phyloP scores from a whole-genome alignment of 2,113 vertebrate genomes.

The Uria aalge region DNA sequence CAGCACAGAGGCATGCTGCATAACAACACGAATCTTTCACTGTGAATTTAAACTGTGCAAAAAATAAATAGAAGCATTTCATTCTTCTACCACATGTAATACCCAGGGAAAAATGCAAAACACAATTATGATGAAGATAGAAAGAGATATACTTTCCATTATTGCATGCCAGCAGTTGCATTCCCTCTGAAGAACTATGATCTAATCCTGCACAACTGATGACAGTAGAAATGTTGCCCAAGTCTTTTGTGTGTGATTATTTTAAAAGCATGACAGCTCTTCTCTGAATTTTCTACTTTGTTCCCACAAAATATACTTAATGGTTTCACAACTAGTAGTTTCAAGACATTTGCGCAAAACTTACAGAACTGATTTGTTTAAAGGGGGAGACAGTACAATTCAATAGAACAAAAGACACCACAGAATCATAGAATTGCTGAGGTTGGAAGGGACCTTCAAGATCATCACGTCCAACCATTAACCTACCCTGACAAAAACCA shows the following conservation, averaged over 20 bases:
- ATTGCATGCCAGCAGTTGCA: not conserved
- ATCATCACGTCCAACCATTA: too few species aligned
- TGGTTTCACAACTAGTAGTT: not conserved
- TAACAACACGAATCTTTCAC: accelerated
- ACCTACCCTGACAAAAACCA: too few species aligned
- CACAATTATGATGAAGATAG: accelerated
- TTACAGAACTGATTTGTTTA: not conserved
- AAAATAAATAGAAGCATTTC: not conserved
- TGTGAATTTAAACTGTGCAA: not conserved
- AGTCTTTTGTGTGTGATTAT: not conserved
- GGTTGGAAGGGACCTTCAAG: too few species aligned
- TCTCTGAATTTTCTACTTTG: not conserved
- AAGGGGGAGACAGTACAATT: not conserved
- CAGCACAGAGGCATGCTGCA: not conserved
- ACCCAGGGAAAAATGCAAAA: not conserved
- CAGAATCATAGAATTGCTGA: too few species aligned
- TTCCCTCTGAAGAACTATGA: not conserved
- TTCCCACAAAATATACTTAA: not conserved
- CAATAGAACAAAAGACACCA: not conserved
- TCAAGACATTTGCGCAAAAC: not conserved
- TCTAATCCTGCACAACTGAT: not conserved
- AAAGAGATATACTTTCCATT: not conserved
- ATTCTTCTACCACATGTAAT: not conserved
- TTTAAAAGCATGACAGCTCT: not conserved
- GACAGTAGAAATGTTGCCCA: not conserved